Conservation (phyloP, 2,888 invertebrate species). For the Zootermopsis nevadensis region DNA sequence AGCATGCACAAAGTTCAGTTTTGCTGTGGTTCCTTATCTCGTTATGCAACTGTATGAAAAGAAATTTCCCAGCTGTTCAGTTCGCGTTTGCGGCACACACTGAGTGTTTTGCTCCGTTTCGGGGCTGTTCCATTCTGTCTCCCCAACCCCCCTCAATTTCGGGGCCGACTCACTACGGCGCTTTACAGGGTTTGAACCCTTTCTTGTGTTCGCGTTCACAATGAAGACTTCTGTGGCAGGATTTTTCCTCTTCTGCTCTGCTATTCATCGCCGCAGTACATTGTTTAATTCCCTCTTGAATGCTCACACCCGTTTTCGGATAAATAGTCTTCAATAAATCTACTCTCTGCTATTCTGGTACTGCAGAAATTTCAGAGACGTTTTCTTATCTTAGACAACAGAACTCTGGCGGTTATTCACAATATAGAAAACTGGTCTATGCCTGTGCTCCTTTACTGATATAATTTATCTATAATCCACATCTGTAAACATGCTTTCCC, state of each 20-base stretch:
- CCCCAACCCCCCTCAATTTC: background rate
- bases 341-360: slow-evolving; percentile 2
- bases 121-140: too few relatives aligned
- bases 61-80: too few relatives aligned
- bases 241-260: slow-evolving; percentile 20
- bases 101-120: too few relatives aligned
- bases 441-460: too few relatives aligned
- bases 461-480: too few relatives aligned
- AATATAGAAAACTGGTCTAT: too few relatives aligned
- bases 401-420: background rate
- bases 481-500: too few relatives aligned
- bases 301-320: background rate
- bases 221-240: slow-evolving; percentile 32
- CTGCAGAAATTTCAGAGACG: background rate
- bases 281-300: slow-evolving; percentile 33
- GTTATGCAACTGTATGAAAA: too few relatives aligned
- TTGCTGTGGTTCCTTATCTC: too few relatives aligned
- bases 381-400: slow-evolving; percentile 19
- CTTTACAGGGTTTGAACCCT: slow-evolving; percentile 23
- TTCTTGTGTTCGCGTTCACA: slow-evolving; percentile 16
- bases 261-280: background rate
- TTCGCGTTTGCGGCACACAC: too few relatives aligned
- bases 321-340: slow-evolving; percentile 42
- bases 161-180: background rate
- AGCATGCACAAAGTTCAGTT: too few relatives aligned